These are phyloP conservation scores for Brachyhypopomus gauderio DNA, from an alignment of 2,113 vertebrate genomes.

Conservation along the genomic window DNA sequence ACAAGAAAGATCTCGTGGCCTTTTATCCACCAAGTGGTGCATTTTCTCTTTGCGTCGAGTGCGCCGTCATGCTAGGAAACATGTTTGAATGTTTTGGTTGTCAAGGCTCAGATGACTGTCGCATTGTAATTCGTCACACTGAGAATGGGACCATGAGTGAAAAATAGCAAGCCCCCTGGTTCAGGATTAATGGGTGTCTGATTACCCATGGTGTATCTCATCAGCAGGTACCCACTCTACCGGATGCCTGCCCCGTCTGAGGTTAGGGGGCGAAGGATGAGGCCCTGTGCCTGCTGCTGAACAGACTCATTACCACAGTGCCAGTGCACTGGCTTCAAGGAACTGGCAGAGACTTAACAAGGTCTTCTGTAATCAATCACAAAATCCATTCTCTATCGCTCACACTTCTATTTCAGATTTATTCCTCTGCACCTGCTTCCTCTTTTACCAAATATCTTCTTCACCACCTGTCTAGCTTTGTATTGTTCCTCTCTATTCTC, in stretches of 20 bases:
- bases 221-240: constrained; percentile 30
- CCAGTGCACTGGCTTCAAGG: neutral
- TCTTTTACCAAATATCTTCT: neutral
- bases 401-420: neutral
- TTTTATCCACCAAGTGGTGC: neutral
- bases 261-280: neutral
- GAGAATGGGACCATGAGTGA: neutral
- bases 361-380: neutral
- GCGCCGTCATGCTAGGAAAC: too few species aligned
- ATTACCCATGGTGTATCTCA: constrained; percentile 32
- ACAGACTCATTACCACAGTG: constrained; percentile 29
- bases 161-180: constrained; percentile 8
- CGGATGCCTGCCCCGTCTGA: constrained; percentile 15
- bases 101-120: neutral
- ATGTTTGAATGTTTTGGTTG: neutral
- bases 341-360: neutral
- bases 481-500: neutral
- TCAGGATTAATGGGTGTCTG: constrained; percentile 35
- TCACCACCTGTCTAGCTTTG: neutral
- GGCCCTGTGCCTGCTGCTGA: constrained; percentile 13
- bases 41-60: too few species aligned
- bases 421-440: too few species aligned
- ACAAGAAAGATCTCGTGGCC: neutral
- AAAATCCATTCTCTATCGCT: neutral
- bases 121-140: neutral